phyloP scores from a whole-genome alignment of 2,113 vertebrate genomes.

The Vidua chalybeata region DNA sequence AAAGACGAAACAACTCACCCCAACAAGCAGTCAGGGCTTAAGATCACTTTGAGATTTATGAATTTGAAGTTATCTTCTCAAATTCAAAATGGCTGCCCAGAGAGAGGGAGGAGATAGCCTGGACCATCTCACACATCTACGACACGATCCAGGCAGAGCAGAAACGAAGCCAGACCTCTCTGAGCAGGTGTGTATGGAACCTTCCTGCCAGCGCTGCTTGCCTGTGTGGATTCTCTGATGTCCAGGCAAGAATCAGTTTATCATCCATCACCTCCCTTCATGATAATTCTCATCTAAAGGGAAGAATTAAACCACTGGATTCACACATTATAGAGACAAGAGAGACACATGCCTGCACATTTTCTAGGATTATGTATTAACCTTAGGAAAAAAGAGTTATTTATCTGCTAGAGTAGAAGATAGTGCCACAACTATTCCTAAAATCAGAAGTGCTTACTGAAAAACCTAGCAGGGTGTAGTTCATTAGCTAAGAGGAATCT shows the following conservation, averaged over 20 bases:
- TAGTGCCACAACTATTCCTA: neutral
- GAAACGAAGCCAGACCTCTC: neutral
- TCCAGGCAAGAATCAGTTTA: neutral
- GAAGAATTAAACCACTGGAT: neutral
- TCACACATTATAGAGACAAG: neutral
- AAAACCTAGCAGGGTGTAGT: fast-evolving
- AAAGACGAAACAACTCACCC: neutral
- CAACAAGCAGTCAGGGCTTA: neutral
- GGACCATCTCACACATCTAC: neutral
- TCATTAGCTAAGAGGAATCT: neutral
- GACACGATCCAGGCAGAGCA: neutral
- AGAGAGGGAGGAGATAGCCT: neutral
- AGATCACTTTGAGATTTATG: neutral
- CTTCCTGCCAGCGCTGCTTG: neutral
- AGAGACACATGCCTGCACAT: neutral
- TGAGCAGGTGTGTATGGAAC: neutral
- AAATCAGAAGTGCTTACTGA: neutral
- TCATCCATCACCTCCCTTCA: neutral
- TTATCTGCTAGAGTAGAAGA: neutral
- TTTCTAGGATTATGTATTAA: neutral
- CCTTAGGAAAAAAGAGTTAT: neutral
- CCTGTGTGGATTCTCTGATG: neutral
- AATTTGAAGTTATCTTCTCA: neutral
- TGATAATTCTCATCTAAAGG: neutral
- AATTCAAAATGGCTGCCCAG: neutral